Evolutionary conservation across 2,888 invertebrate species (phyloP).

Genomic region (Drosophila recens): DNA sequence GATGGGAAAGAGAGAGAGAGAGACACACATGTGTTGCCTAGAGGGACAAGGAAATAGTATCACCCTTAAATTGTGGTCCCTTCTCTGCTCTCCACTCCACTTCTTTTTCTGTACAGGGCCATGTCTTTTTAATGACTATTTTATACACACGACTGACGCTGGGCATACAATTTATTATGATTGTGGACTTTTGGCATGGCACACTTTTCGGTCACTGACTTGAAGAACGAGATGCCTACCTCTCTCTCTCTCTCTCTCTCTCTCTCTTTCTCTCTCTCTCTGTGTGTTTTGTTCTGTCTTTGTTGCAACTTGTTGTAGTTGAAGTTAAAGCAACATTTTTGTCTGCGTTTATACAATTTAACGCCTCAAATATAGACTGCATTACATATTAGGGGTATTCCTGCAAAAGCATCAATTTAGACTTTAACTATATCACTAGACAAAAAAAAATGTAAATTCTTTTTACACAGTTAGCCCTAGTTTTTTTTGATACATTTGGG

Average conservation of each 20-base stretch:
- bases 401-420: too few species aligned
- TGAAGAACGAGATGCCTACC: neutral
- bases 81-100: too few species aligned
- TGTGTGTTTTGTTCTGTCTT: neutral
- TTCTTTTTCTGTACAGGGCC: slow-evolving; percentile 26
- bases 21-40: slow-evolving; percentile 6
- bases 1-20: neutral
- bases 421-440: too few species aligned
- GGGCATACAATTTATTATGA: slow-evolving; percentile 71
- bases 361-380: slow-evolving; percentile 25
- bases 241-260: neutral
- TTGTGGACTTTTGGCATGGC: slow-evolving; percentile 46
- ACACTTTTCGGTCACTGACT: slow-evolving; percentile 67
- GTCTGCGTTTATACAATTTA: slow-evolving; percentile 30
- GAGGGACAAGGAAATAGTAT: too few species aligned
- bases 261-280: neutral
- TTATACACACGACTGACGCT: slow-evolving; percentile 76
- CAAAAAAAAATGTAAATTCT: too few species aligned
- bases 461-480: too few species aligned
- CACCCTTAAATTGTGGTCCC: too few species aligned
- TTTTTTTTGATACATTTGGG: too few species aligned
- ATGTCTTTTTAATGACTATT: slow-evolving; percentile 77
- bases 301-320: slow-evolving; percentile 17
- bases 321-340: slow-evolving; percentile 6
- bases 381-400: neutral